phyloP scores from a whole-genome alignment of 2,888 invertebrate genomes.

The Slavum lentiscoides region DNA sequence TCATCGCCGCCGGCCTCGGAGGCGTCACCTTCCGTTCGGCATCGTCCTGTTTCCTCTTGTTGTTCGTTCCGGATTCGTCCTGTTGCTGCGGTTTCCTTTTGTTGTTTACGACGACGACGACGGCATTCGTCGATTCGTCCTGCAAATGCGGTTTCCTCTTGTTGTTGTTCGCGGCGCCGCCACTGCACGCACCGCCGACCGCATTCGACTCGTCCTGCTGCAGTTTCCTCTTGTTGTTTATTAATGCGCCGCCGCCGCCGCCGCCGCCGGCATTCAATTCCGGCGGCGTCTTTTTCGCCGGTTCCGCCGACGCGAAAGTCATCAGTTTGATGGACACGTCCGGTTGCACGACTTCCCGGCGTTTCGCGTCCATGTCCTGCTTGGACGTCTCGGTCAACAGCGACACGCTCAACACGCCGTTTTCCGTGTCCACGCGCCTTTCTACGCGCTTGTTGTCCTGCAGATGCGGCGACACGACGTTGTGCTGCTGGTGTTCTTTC shows the following conservation, averaged over 20 bases:
- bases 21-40: constrained; percentile 28
- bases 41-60: constrained; percentile 28
- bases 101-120: background rate
- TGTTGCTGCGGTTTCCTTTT: background rate
- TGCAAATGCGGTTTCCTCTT: background rate
- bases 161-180: background rate
- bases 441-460: constrained; percentile 40
- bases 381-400: constrained; percentile 53
- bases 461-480: no score
- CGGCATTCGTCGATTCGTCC: background rate
- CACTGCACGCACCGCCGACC: background rate
- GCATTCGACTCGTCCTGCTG: background rate
- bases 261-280: constrained; percentile 16
- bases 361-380: constrained; percentile 55
- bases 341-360: constrained; percentile 56
- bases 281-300: background rate
- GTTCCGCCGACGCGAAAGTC: constrained; percentile 33
- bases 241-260: no score
- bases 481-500: constrained; percentile 8
- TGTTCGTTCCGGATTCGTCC: background rate
- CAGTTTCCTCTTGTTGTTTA: constrained; percentile 11
- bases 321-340: constrained; percentile 57
- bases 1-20: background rate
- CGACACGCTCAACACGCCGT: constrained; percentile 52
- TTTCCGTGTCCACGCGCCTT: constrained; percentile 51